phyloP scores from a whole-genome alignment of 1,140 invertebrate genomes.

The Drosophila repletoides region DNA sequence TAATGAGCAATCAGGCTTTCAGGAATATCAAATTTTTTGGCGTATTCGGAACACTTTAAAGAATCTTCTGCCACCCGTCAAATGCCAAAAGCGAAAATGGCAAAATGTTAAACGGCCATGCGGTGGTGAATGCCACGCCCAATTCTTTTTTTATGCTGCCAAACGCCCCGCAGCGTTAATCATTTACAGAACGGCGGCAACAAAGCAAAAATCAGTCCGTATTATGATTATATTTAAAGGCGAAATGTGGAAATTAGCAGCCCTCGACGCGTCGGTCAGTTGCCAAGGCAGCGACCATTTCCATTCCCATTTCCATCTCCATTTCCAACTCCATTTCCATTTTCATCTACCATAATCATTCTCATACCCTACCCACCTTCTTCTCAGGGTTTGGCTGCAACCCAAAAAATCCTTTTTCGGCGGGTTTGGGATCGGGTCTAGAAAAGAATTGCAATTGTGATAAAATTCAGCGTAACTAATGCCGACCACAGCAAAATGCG shows the following conservation, averaged over 20 bases:
- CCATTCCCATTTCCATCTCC: background rate
- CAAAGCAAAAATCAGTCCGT: constrained; percentile 57
- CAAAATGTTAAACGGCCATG: background rate
- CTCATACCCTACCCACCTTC: constrained; percentile 1
- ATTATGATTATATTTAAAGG: constrained; percentile 73
- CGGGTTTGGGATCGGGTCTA: constrained; percentile 20
- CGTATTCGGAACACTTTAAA: constrained; percentile 53
- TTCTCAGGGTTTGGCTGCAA: constrained; percentile 47
- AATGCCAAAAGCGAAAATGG: background rate
- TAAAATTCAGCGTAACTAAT: constrained; percentile 80
- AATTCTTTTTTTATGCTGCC: no score
- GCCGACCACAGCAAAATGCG: constrained; percentile 78
- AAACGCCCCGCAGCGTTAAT: constrained; percentile 56
- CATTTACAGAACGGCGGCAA: constrained; percentile 62
- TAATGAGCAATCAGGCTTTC: constrained; percentile 77
- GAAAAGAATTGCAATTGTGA: constrained; percentile 80
- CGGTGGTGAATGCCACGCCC: constrained; percentile 4
- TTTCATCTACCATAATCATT: constrained; percentile 12
- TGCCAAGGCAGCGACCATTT: constrained; percentile 54
- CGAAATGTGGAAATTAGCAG: constrained; percentile 57
- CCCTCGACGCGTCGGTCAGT: constrained; percentile 40
- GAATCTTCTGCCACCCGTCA: background rate
- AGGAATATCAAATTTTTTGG: constrained; percentile 51
- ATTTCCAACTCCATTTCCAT: background rate
- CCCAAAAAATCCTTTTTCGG: constrained; percentile 40